Evolutionary conservation across 2,888 invertebrate species (phyloP), one percentile per base, ranked within the genome.

Genomic region (Chrysolina oricalcia): DNA sequence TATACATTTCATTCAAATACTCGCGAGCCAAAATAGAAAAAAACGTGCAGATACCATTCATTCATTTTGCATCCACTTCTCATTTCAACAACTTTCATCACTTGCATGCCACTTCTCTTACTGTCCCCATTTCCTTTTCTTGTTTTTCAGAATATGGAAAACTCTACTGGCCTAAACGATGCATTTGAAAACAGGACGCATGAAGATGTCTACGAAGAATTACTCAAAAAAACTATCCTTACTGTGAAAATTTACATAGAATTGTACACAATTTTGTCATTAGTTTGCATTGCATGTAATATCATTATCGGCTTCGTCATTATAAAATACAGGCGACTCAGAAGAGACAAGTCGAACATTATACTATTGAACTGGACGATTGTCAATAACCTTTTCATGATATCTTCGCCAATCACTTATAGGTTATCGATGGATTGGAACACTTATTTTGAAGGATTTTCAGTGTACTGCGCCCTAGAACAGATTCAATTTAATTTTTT

Each of bases 351-450:
- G 35, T 75, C 64, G 5, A 79, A 77, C 59, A 63, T 79, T 19
- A 77, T 79, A 41, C 35, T 79, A 21, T 35, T 77, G 23, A 72
- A 79, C 53, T 79, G 79, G 77, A 43, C 69, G n/a, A 66, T 79
- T 48, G 27, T 74, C 19, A 77, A 77, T 65, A 64, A 48, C 6
- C 56, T 77, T 59, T 75, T 74, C 23, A 73, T 75, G 75, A 6
- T 72, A 11, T 43, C 35, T 5, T 66, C 70, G 46, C 75, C 78
- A 23, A 15, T 59, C 6, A 78, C 70, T 19, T 4, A 73, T 19
- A 72, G 78, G 50, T 15, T 76, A 43, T 17, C 19, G 8, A 21
- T 72, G 5, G 41, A 67, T 13, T 66, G 66, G 56, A 13, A 59
- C 0, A 27, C 15, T 1, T 48, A 63, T n/a, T 15, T 53, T 0